Percentiles rank a stretch among this genome's conserved stretches.
Evolutionary conservation across 2,113 vertebrate species (phyloP).

Genomic region (Parotia lawesii): DNA sequence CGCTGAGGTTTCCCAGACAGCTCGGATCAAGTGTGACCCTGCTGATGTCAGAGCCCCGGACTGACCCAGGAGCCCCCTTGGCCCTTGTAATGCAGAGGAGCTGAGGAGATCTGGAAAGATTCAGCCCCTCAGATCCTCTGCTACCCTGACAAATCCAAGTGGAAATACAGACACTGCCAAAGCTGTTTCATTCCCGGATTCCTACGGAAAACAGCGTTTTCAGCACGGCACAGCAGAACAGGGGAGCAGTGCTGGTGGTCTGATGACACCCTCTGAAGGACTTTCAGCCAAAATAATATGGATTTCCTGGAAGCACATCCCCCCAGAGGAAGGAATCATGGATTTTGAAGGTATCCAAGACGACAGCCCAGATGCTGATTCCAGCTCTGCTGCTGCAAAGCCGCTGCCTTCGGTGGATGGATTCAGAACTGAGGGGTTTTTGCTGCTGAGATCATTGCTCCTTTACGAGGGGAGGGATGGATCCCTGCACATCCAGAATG

Average conservation of each 20-base stretch:
- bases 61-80: not conserved
- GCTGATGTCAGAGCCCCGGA: not conserved
- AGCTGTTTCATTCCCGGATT: not conserved
- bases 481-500: not conserved
- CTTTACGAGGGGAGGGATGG: not conserved
- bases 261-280: not conserved
- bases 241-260: not conserved
- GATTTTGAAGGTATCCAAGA: not conserved
- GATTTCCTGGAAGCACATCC: slow-evolving; percentile 14
- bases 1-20: not conserved
- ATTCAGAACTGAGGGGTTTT: not conserved
- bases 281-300: not conserved
- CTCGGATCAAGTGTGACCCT: not conserved
- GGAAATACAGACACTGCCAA: not conserved
- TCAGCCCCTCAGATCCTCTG: not conserved
- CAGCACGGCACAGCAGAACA: not conserved
- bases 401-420: not conserved
- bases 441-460: not conserved
- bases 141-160: not conserved
- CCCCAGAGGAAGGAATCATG: not conserved
- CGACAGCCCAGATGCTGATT: not conserved
- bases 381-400: not conserved
- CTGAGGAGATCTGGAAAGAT: not conserved
- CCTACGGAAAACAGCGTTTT: not conserved
- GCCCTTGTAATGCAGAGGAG: not conserved